Percentiles rank a stretch among this genome's conserved stretches.
Conservation (phyloP, 2,797 vertebrate genomes). For the Aythya fuligula region DNA sequence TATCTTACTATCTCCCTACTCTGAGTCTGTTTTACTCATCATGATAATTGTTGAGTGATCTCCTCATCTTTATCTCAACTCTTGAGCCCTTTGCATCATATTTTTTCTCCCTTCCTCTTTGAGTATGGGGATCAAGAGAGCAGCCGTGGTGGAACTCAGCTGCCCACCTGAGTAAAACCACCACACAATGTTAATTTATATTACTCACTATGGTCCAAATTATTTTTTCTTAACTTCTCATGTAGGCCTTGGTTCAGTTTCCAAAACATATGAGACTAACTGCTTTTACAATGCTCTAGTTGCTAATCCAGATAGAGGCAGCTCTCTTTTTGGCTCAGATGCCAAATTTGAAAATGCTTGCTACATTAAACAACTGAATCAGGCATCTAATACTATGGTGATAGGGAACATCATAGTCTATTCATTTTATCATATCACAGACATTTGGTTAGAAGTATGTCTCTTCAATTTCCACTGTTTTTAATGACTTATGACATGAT, state of each 20-base stretch:
- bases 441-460: neutral
- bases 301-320: neutral
- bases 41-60: too few relatives aligned
- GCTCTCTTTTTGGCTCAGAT: neutral
- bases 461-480: neutral
- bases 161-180: too few relatives aligned
- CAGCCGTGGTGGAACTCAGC: too few relatives aligned
- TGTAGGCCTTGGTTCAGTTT: neutral
- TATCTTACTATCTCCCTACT: too few relatives aligned
- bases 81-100: too few relatives aligned
- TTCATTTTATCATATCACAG: neutral
- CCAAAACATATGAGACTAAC: neutral
- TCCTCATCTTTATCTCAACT: too few relatives aligned
- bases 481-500: fast-evolving
- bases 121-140: too few relatives aligned
- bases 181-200: neutral
- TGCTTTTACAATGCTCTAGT: neutral
- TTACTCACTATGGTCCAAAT: neutral
- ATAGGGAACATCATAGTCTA: neutral
- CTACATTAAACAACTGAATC: neutral
- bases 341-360: neutral
- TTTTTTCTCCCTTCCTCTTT: too few relatives aligned
- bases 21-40: too few relatives aligned
- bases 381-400: neutral
- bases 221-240: neutral